phyloP scores from a whole-genome alignment of 2,797 vertebrate species.

The Mus spretus region DNA sequence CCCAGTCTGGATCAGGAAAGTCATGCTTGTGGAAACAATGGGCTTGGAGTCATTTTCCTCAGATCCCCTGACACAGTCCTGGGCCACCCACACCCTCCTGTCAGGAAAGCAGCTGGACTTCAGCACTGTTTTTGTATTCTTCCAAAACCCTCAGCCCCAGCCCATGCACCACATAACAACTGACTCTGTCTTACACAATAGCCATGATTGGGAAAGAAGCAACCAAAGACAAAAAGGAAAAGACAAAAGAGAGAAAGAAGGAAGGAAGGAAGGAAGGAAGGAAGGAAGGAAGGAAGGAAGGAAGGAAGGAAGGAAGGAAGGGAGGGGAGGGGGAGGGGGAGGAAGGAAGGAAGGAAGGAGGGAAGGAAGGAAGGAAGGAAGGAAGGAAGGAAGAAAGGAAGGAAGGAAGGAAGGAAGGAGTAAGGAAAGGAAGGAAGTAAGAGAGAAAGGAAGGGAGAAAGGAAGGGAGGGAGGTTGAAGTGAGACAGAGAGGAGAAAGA shows the following conservation, averaged over 20 bases:
- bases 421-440: too few species aligned
- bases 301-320: too few species aligned
- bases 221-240: background rate
- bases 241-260: background rate
- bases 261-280: background rate
- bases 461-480: too few species aligned
- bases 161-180: background rate
- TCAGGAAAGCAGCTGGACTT: background rate
- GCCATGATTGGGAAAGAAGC: background rate
- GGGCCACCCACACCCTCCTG: background rate
- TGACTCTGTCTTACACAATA: background rate
- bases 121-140: background rate
- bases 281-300: rapidly evolving
- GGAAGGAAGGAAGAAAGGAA: too few species aligned
- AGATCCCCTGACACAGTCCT: background rate
- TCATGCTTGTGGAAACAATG: background rate
- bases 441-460: too few species aligned
- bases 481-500: too few species aligned
- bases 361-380: rapidly evolving
- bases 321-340: rapidly evolving
- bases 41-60: background rate
- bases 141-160: background rate
- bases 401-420: background rate
- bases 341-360: background rate
- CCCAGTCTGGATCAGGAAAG: background rate